Percentiles rank a stretch among this genome's conserved stretches.
Evolutionary conservation across 2,888 invertebrate genomes (phyloP).

Genomic region (Eupithecia exiguata): DNA sequence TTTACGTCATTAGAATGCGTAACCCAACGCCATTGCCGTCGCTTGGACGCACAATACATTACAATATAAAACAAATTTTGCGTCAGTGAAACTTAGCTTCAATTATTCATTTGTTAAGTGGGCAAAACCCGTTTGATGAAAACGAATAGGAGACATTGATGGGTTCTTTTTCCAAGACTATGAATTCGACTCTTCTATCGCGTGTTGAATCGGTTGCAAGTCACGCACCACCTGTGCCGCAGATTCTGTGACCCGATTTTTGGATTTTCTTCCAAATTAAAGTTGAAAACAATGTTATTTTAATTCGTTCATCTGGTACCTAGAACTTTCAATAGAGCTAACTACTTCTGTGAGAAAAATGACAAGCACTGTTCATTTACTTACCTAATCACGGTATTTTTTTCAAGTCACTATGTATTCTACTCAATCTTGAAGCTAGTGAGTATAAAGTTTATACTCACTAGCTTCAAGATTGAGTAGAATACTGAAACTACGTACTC

Average conservation of each 20-base stretch:
- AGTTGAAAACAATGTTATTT: too few relatives aligned
- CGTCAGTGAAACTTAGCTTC: constrained; percentile 23
- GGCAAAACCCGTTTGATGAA: constrained; percentile 9
- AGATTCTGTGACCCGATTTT: too few relatives aligned
- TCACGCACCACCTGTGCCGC: too few relatives aligned
- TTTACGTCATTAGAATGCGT: constrained; percentile 35
- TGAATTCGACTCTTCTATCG: neutral
- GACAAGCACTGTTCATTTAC: neutral
- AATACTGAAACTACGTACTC: neutral
- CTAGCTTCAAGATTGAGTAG: neutral
- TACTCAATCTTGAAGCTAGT: too few relatives aligned
- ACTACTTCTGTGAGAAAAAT: too few relatives aligned
- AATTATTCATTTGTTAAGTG: constrained; percentile 17
- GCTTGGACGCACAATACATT: constrained; percentile 28
- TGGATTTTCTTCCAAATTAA: too few relatives aligned
- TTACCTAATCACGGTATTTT: neutral
- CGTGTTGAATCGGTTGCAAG: too few relatives aligned
- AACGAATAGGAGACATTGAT: neutral
- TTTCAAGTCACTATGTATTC: neutral
- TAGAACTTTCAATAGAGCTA: too few relatives aligned
- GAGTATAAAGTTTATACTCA: too few relatives aligned
- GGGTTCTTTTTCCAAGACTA: neutral
- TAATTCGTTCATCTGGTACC: too few relatives aligned
- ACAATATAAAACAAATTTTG: constrained; percentile 23
- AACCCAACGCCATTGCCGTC: constrained; percentile 26